These are phyloP conservation scores for Glossosoma conforme DNA, from an alignment of 1,140 invertebrate genomes.

Conservation along the genomic window DNA sequence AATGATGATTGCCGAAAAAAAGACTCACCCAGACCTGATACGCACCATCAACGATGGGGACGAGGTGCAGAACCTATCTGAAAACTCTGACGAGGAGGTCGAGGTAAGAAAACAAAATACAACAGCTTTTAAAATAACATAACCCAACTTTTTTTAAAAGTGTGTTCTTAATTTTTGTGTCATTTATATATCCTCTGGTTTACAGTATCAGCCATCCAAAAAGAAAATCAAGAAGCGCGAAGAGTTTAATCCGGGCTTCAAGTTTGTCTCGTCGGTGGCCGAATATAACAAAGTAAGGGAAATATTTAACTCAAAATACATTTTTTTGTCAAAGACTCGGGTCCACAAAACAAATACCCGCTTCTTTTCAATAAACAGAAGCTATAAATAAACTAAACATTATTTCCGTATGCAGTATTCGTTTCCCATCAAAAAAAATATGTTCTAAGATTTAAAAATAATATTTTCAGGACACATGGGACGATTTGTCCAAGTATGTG, in stretches of 20 bases:
- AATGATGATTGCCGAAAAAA: constrained; percentile 14
- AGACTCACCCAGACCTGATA: constrained; percentile 35
- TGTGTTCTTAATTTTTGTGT: constrained; percentile 5
- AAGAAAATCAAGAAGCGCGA: constrained; percentile 64
- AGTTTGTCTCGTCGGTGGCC: constrained; percentile 65
- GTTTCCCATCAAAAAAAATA: neutral
- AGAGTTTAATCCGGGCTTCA: constrained; percentile 69
- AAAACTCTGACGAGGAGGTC: constrained; percentile 76
- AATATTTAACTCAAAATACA: neutral
- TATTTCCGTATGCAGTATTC: neutral
- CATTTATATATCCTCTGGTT: no score
- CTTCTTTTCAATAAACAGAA: neutral
- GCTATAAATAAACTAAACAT: constrained; percentile 1
- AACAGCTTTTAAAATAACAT: no score
- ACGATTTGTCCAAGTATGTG: constrained; percentile 77
- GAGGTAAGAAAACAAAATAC: no score
- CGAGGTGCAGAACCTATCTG: constrained; percentile 70
- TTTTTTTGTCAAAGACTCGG: neutral
- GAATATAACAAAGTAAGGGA: constrained; percentile 66
- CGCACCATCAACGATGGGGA: constrained; percentile 72
- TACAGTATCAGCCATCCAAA: constrained; percentile 74
- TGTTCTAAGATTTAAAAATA: no score
- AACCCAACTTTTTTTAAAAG: no score
- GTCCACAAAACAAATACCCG: no score
- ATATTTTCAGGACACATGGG: constrained; percentile 72